These are phyloP conservation scores for Anastatus disparis DNA, from an alignment of 1,140 invertebrate genomes.

Conservation along the genomic window DNA sequence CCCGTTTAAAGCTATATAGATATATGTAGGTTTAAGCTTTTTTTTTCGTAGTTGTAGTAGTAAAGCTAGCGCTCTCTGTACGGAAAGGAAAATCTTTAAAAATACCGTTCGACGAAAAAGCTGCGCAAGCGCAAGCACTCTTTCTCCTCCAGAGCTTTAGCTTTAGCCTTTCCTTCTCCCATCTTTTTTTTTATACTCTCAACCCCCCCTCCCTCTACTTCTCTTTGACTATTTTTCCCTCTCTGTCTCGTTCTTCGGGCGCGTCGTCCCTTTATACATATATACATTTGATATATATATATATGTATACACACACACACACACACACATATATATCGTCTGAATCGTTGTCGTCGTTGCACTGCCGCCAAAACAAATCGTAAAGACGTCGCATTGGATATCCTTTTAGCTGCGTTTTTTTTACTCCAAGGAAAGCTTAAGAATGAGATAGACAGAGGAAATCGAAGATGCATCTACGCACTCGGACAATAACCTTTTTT, in stretches of 20 bases:
- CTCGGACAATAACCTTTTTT: slow-evolving; percentile 37
- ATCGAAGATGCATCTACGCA: slow-evolving; percentile 37
- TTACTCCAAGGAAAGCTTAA: too few relatives aligned
- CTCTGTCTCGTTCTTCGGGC: slow-evolving; percentile 5
- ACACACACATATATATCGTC: too few relatives aligned
- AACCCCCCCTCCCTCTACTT: neutral
- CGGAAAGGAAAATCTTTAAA: slow-evolving; percentile 60
- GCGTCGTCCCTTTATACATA: too few relatives aligned
- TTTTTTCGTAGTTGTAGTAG: neutral
- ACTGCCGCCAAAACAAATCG: slow-evolving; percentile 58
- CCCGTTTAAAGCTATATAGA: slow-evolving; percentile 46
- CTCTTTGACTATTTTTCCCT: neutral
- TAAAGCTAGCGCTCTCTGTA: slow-evolving; percentile 37
- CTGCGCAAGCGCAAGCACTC: slow-evolving; percentile 50
- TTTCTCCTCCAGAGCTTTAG: too few relatives aligned
- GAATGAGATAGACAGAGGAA: slow-evolving; percentile 34
- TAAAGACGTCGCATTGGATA: slow-evolving; percentile 49
- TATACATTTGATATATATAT: too few relatives aligned
- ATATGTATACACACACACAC: too few relatives aligned
- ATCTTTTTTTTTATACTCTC: neutral
- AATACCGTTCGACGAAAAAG: slow-evolving; percentile 57
- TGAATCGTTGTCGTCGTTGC: slow-evolving; percentile 46
- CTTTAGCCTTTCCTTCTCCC: neutral
- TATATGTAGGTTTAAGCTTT: neutral
- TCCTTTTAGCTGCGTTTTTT: slow-evolving; percentile 17